Conservation (phyloP, 2,797 vertebrate species). For the Phrynocephalus forsythii region DNA sequence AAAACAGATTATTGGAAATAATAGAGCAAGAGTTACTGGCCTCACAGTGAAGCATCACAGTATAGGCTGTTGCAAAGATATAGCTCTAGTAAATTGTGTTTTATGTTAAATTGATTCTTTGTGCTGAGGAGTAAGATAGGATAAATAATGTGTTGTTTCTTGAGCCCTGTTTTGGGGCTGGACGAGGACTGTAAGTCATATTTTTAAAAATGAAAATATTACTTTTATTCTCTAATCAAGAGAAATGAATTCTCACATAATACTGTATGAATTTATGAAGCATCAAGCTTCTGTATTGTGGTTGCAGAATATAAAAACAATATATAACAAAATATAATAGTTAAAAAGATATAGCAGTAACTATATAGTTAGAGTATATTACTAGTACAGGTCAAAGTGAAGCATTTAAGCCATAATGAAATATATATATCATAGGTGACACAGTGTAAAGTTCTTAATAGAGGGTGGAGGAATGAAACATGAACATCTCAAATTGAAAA, state of each 20-base stretch:
- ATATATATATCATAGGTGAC: neutral
- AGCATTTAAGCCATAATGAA: conserved; percentile 17
- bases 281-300: no score
- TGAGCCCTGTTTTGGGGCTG: neutral
- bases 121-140: neutral
- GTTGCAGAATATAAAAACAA: no score
- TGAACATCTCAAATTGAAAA: conserved; percentile 16
- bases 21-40: conserved; percentile 6
- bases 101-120: neutral
- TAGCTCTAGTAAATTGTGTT: neutral
- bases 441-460: neutral
- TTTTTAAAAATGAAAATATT: neutral
- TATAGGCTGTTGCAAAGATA: neutral
- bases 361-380: conserved; percentile 17
- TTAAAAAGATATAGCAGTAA: no score
- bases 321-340: no score
- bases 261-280: neutral
- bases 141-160: conserved; percentile 2
- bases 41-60: neutral
- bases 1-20: conserved; percentile 11
- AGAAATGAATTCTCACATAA: neutral
- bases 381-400: conserved; percentile 18
- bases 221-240: neutral
- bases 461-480: neutral
- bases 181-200: neutral